Evolutionary conservation across 2,797 vertebrate genomes (phyloP), one percentile per base, ranked within the genome.

Genomic region (Lacerta agilis): DNA sequence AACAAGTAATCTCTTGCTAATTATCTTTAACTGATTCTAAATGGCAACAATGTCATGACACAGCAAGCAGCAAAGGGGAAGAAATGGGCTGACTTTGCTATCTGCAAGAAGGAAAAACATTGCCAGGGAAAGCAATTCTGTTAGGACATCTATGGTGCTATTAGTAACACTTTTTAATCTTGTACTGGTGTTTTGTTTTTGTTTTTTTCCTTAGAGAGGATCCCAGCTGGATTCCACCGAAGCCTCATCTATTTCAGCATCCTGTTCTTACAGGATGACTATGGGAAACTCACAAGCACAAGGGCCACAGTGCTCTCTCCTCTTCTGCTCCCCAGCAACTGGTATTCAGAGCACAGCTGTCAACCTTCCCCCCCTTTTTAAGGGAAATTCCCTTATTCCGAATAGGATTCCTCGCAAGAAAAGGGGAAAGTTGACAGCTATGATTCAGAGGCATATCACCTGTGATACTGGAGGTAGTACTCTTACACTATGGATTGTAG

Each of bases 1-100:
- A 89, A 81, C 79, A 81, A 86, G 79, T 71, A 85, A 82, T 89
- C 43, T 82, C 84, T 58, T 86, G 71, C 83, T 89, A 89, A 89
- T 89, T 82, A 86, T 85, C 71, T 43, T 85, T 89, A 89, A 86
- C 79, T 58, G 43, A 81, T 81, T 82, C 58, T 86, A 69, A 86
- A 86, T 86, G 61, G 78, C 78, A 89, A 81, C 78, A 82, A 73
- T 86, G 78, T 82, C 83, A 81, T 69, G 43, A 78, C 83, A 81
- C 58, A 86, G 58, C 61, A 89, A 67, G 78, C 36, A 67, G 58
- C 58, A 41, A 76, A 75, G 64, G 58, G 23, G 18, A 15, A 41
- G 79, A 80, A 75, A 66, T 2, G n/a, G 38, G 18, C 43, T 85
- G 82, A 27, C 76, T 88, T 71, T 84, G 67, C 78, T 79, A 36